A percentile compares a stretch with the other conserved stretches of the same genome.
Evolutionary conservation across 1,140 invertebrate species (phyloP).

Genomic region (Aphis gossypii): DNA sequence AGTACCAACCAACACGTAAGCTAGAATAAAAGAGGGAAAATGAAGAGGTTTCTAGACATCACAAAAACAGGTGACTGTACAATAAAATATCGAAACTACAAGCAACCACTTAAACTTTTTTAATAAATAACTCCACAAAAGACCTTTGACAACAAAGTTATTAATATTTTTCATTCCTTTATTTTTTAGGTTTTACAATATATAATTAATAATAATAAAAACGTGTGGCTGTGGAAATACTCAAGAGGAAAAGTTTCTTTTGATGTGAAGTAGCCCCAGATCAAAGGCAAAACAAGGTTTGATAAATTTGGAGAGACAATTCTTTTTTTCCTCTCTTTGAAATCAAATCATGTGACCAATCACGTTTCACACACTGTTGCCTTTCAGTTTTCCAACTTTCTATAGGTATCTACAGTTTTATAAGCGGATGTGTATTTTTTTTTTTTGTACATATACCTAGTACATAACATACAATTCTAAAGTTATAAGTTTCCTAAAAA

Average conservation of each 20-base stretch:
- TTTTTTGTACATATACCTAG: background rate
- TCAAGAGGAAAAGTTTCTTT: conserved; percentile 55
- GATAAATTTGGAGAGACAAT: conserved; percentile 54
- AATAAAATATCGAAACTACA: conserved; percentile 52
- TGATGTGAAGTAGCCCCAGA: conserved; percentile 56
- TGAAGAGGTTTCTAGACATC: conserved; percentile 46
- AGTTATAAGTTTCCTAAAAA: background rate
- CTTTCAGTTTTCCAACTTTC: background rate
- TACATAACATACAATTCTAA: background rate
- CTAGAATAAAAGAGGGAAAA: conserved; percentile 51
- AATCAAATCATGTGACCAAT: conserved; percentile 57
- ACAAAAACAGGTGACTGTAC: conserved; percentile 49
- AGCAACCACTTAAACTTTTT: conserved; percentile 57
- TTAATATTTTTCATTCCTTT: conserved; percentile 48
- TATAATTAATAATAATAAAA: conserved; percentile 57
- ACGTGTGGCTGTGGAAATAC: conserved; percentile 41
- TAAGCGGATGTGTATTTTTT: background rate
- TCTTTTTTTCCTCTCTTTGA: conserved; percentile 32
- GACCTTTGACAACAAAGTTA: conserved; percentile 50
- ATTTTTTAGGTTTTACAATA: conserved; percentile 44
- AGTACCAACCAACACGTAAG: conserved; percentile 52
- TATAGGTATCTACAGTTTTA: conserved; percentile 11
- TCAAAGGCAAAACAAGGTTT: conserved; percentile 51
- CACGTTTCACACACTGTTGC: conserved; percentile 54
- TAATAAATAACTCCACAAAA: conserved; percentile 57